Evolutionary conservation across 2,113 vertebrate genomes (phyloP).

Genomic region (Lucifuga dentata): DNA sequence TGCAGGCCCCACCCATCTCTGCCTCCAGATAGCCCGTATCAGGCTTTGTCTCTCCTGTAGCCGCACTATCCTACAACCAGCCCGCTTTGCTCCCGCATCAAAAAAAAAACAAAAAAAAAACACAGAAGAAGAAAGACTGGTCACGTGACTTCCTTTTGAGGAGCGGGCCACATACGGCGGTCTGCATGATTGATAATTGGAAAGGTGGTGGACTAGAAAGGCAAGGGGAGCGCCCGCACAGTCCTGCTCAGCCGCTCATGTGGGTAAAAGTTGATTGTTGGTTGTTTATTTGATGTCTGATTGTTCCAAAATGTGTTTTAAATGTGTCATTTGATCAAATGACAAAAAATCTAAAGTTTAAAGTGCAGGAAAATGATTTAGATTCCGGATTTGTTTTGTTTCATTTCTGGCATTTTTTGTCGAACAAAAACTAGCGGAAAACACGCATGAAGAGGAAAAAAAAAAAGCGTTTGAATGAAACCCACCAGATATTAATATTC

Average conservation of each 20-base stretch:
- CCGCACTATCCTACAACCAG: conserved; percentile 53
- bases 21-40: conserved; percentile 83
- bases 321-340: neutral
- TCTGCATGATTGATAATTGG: conserved; percentile 83
- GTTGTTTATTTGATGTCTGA: no score
- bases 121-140: conserved; percentile 82
- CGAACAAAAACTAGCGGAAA: no score
- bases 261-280: conserved; percentile 2
- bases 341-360: no score
- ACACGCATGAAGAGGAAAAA: no score
- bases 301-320: no score
- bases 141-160: conserved; percentile 87
- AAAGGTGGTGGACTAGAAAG: conserved; percentile 60
- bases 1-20: conserved; percentile 84
- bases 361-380: no score
- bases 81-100: conserved; percentile 50
- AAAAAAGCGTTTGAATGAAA: no score
- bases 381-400: no score
- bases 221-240: conserved; percentile 25
- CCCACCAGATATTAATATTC: no score
- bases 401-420: no score
- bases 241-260: neutral
- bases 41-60: conserved; percentile 88
- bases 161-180: conserved; percentile 79
- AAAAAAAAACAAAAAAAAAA: conserved; percentile 59